Percentiles rank a stretch among this genome's conserved stretches.
Conservation (phyloP, 2,113 vertebrate genomes). For the Collichthys lucidus region DNA sequence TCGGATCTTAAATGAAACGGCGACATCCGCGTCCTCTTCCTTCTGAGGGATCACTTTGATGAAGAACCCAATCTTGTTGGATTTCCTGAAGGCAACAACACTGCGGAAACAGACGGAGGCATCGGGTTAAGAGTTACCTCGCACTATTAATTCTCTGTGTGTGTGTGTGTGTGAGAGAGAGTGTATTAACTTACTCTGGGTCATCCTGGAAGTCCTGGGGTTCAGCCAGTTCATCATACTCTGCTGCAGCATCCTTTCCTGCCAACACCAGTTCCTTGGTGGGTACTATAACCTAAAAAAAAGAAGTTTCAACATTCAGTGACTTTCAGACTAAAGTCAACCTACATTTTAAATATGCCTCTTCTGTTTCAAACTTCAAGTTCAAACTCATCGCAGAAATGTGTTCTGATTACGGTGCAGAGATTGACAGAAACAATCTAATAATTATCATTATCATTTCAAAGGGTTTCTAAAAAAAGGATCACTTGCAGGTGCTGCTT, state of each 20-base stretch:
- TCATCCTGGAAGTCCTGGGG: slow-evolving; percentile 98
- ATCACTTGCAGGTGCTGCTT: neutral
- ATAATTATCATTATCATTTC: neutral
- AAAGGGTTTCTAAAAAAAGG: neutral
- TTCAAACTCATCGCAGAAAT: neutral
- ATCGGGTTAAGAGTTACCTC: neutral
- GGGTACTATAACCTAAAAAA: slow-evolving; percentile 89
- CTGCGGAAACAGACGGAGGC: slow-evolving; percentile 76
- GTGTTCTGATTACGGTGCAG: neutral
- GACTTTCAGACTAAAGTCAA: slow-evolving; percentile 13
- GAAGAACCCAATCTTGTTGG: slow-evolving; percentile 99
- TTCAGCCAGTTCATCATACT: slow-evolving; percentile 97
- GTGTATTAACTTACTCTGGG: slow-evolving; percentile 89
- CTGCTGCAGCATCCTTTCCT: slow-evolving; percentile 96
- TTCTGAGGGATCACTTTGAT: slow-evolving; percentile 96
- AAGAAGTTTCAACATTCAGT: neutral
- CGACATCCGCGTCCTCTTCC: slow-evolving; percentile 90
- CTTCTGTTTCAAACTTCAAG: neutral
- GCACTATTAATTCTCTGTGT: neutral
- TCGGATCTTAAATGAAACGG: slow-evolving; percentile 94
- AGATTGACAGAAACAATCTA: neutral
- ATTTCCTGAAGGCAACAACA: slow-evolving; percentile 96
- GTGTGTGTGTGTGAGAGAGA: neutral
- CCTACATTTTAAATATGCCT: neutral
- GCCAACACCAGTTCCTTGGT: slow-evolving; percentile 92